These are phyloP conservation scores for Zaprionus ghesquierei DNA, from an alignment of 1,140 invertebrate species.

Conservation along the genomic window DNA sequence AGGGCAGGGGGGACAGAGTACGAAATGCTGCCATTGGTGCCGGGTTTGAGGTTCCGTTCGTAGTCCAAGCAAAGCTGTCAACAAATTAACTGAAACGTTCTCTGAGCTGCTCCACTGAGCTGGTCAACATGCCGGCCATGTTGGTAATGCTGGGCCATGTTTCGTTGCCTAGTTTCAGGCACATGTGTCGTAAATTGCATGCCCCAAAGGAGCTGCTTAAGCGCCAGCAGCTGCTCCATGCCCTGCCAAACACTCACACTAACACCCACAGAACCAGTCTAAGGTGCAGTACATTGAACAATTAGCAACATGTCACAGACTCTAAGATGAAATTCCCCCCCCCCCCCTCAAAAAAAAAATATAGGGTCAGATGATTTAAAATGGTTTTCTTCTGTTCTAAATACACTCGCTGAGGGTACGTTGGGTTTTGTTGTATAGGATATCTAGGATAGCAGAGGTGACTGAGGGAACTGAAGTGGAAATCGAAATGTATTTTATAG, in stretches of 20 bases:
- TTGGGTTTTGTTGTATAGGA: not conserved
- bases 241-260: not conserved
- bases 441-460: not conserved
- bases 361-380: slow-evolving; percentile 51
- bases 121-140: slow-evolving; percentile 52
- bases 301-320: slow-evolving; percentile 55
- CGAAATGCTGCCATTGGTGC: not conserved
- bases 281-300: slow-evolving; percentile 62
- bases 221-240: slow-evolving; percentile 49
- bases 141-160: slow-evolving; percentile 41
- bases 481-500: too few species aligned
- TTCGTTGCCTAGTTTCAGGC: slow-evolving; percentile 59
- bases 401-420: not conserved
- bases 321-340: not conserved
- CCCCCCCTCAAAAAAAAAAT: too few species aligned
- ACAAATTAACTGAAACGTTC: slow-evolving; percentile 77
- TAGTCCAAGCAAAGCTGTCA: slow-evolving; percentile 63
- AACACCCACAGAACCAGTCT: not conserved
- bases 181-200: slow-evolving; percentile 71
- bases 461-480: too few species aligned
- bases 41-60: slow-evolving; percentile 13
- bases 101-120: slow-evolving; percentile 17
- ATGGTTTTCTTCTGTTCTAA: slow-evolving; percentile 14
- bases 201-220: slow-evolving; percentile 52
- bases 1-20: not conserved